A percentile compares a stretch with the other conserved stretches of the same genome.
These are phyloP conservation scores for Psilopsiagon aurifrons DNA, from an alignment of 2,113 vertebrate species.

Conservation along the genomic window DNA sequence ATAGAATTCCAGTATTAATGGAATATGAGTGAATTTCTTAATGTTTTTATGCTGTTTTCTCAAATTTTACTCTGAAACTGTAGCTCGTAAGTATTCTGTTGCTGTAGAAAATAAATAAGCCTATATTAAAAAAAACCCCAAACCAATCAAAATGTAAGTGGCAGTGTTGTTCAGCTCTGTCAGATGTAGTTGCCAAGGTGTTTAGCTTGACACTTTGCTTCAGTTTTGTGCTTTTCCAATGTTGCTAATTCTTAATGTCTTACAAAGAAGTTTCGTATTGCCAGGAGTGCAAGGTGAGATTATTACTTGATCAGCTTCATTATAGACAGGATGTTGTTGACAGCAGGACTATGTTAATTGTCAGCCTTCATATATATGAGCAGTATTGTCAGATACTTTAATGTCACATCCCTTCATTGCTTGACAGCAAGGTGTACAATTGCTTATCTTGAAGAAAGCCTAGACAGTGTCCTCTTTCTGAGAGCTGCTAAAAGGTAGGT, in stretches of 20 bases:
- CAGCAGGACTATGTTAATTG: neutral
- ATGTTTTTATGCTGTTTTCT: neutral
- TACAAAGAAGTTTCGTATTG: neutral
- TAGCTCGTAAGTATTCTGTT: neutral
- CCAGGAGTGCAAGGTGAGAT: neutral
- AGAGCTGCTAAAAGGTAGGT: neutral
- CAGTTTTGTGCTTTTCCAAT: neutral
- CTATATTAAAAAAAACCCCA: neutral
- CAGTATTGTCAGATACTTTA: neutral
- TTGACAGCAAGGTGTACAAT: neutral
- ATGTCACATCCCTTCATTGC: neutral
- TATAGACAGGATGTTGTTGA: neutral
- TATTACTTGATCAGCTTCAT: neutral
- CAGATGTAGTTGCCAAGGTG: neutral
- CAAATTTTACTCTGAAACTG: neutral
- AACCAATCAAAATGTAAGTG: neutral
- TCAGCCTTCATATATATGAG: neutral
- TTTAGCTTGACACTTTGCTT: neutral
- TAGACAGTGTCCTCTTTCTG: neutral
- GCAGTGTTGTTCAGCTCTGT: neutral
- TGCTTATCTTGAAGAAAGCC: neutral
- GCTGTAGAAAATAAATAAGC: neutral
- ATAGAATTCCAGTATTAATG: neutral
- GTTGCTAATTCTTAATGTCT: neutral
- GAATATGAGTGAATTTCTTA: neutral